phyloP scores from a whole-genome alignment of 2,113 vertebrate species.

The Columbina picui region DNA sequence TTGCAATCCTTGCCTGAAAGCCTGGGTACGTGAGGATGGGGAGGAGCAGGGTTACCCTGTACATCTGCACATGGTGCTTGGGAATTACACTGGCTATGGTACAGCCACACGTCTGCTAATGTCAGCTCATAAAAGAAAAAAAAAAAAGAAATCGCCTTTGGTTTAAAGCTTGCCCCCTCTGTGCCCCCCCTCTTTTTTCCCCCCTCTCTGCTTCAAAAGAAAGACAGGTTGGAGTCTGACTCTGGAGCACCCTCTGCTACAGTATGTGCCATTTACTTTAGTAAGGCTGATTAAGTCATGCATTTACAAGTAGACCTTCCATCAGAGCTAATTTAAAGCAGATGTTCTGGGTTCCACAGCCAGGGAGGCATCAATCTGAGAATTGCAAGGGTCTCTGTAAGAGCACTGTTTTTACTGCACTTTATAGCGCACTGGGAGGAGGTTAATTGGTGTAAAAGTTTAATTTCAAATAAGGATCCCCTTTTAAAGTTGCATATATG shows the following conservation, averaged over 20 bases:
- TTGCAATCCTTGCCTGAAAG: background rate
- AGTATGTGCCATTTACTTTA: conserved; percentile 77
- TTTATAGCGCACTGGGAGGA: conserved; percentile 64
- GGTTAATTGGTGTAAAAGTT: conserved; percentile 73
- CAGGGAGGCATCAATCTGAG: conserved; percentile 65
- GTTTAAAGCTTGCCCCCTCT: conserved; percentile 66
- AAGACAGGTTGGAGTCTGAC: conserved; percentile 71
- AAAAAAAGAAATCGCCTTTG: conserved; percentile 46
- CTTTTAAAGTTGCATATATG: conserved; percentile 74
- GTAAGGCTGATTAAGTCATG: conserved; percentile 82
- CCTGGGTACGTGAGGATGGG: background rate
- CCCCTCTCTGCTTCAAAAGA: conserved; percentile 71
- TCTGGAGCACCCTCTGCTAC: conserved; percentile 68
- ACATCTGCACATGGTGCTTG: conserved; percentile 37
- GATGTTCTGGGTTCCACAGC: conserved; percentile 76
- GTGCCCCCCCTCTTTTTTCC: background rate
- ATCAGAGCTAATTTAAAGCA: conserved; percentile 80
- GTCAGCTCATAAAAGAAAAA: conserved; percentile 58
- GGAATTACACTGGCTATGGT: conserved; percentile 52
- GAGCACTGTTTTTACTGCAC: conserved; percentile 62
- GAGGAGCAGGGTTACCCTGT: conserved; percentile 1
- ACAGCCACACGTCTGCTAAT: conserved; percentile 60
- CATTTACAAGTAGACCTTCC: conserved; percentile 81
- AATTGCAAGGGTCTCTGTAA: conserved; percentile 52
- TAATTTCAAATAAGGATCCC: conserved; percentile 74